Base-by-base conservation (phyloP, 2,888 invertebrate species). In the Lucinisca nassula region DNA sequence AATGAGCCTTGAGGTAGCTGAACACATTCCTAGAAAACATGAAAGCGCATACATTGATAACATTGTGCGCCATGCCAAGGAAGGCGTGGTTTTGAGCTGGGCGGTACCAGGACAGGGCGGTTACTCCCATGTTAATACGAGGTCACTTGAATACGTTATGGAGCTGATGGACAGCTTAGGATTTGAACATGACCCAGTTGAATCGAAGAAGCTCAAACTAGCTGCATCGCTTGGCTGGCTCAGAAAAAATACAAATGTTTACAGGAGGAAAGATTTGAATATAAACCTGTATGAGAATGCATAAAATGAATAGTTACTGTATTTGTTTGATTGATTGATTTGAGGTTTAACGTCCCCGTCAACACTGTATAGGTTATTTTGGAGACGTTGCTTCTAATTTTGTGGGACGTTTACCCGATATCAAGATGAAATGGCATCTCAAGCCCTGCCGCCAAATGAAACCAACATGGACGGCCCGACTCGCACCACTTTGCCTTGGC, bases 1-100 rank as follows among this genome's bases (percentile, higher is more conserved):
- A 30, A 67, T 93, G 12, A 91, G 91, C 12, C 74, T 93, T 0
- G 92, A 93, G 75, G 92, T 93, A 0, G 92, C 92, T 0, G 92
- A 93, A 77, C 92, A 93, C 79, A 93, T 93, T 45, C 92, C 92
- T 0, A 84, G 81, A 73, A 74, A 82, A 45, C 91, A 70, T 79
- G 92, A 93, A 80, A 55, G 74, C 10, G 85, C 89, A 12, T 93
- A 89, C 79, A 75, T 93, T 12, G 90, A 90, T 75, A 93, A 93
- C 40, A 12, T 93, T 21, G 90, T 74, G 0, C 55, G 92, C 37
- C 92, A 93, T 79, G 84, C 89, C 38, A 81, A 76, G 37, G 88
- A 88, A 24, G 92, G 92, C 0, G 82, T 93, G 17, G 78, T 93
- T 14, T 70, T 93, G 72, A 93, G 92, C 76, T 93, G 92, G 92